Base-by-base conservation (phyloP, 2,888 invertebrate genomes). In the Ethmia dodecea region DNA sequence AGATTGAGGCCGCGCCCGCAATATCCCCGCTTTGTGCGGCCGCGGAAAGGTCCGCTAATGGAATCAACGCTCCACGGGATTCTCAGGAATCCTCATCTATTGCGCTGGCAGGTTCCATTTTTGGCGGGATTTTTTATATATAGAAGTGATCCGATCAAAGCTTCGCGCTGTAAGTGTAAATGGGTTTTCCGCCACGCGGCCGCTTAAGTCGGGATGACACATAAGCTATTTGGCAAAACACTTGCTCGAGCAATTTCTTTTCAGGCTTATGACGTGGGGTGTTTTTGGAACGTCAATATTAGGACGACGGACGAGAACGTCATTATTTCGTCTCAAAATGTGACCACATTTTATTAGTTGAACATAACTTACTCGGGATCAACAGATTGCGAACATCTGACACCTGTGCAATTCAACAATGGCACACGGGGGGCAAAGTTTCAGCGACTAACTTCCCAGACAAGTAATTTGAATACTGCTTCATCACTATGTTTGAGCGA, bases 11-110 rank as follows among this genome's bases (percentile, higher is more conserved):
- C 55, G 13, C 8, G 53, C 56, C 66, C 60, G 59, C 69, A 65
- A 75, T 70, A 71, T 68, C 66, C 61, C 60, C 55, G 55, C 67
- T 79, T 78, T 79, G 77, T 73, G 62, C 55, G 42, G 49, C 54
- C 53, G 60, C 58, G 62, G 56, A 66, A 71, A 66, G 71, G 71
- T 62, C 62, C 57, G 69, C 64, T 83, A 83, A 83, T 83, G 75
- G 81, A 77, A 80, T 79, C 71, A 76, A 60, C 40, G 53, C 47
- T 43, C 41, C 35, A 35, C 27, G 40, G 41, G 37, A 37, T 40
- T 42, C 29, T 27, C 31, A n/a, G 31, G 29, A 32, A 44, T 40
- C 33, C 35, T 22, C 39, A 31, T 34, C 43, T 37, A 39, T 34
- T 33, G 32, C 35, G 20, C 30, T 30, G 31, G 37, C 32, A 28